Evolutionary conservation across 2,797 vertebrate species (phyloP).

Genomic region (Lagorchestes hirsutus): DNA sequence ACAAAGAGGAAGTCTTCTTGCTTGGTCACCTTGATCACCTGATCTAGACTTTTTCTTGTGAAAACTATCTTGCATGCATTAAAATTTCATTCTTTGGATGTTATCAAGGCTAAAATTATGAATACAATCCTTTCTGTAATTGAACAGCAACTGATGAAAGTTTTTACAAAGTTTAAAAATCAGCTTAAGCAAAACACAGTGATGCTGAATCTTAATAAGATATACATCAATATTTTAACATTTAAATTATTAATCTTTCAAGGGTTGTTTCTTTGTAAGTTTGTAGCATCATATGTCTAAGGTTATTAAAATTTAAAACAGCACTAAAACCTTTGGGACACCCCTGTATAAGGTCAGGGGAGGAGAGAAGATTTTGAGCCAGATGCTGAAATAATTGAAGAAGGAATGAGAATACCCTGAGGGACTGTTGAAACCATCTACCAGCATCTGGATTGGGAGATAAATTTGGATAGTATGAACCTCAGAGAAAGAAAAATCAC

Average conservation of each 20-base stretch:
- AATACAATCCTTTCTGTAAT: neutral
- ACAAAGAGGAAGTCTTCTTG: neutral
- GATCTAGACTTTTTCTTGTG: neutral
- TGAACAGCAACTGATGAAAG: neutral
- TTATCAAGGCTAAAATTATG: neutral
- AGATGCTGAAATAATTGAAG: neutral
- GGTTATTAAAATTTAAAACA: neutral
- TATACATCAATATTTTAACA: neutral
- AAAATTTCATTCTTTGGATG: neutral
- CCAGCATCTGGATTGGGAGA: neutral
- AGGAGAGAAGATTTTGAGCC: neutral
- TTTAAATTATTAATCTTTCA: neutral
- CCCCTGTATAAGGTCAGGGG: neutral
- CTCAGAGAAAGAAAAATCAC: neutral
- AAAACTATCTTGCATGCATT: neutral
- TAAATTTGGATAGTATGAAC: neutral
- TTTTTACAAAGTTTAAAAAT: neutral
- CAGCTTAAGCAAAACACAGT: neutral
- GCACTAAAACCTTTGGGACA: neutral
- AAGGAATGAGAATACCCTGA: neutral
- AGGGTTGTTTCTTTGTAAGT: neutral
- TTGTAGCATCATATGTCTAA: neutral
- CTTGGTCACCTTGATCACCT: neutral
- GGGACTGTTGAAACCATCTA: neutral
- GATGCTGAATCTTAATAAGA: neutral